These are phyloP conservation scores for Sebastes kiyomatsui DNA, from an alignment of 2,797 vertebrate genomes.

Conservation along the genomic window DNA sequence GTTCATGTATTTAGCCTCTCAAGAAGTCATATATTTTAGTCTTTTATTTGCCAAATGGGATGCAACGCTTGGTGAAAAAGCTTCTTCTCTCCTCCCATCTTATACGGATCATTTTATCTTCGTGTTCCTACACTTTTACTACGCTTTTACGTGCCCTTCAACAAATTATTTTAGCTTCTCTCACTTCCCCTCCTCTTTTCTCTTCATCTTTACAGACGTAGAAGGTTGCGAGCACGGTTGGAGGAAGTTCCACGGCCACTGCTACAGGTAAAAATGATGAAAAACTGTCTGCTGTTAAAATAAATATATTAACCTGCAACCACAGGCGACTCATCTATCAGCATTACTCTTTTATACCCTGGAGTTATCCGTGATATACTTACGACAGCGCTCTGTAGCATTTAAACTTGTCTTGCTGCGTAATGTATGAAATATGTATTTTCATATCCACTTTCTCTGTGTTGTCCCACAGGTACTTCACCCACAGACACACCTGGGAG, in stretches of 20 bases:
- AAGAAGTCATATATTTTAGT: slow-evolving; percentile 46
- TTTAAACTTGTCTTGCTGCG: slow-evolving; percentile 31
- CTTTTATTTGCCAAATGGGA: slow-evolving; percentile 50
- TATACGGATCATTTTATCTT: slow-evolving; percentile 15
- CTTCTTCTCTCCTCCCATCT: slow-evolving; percentile 4
- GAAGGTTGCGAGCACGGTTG: slow-evolving; percentile 95
- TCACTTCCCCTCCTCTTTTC: slow-evolving; percentile 16
- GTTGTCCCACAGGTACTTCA: slow-evolving; percentile 80
- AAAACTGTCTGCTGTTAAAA: slow-evolving; percentile 8
- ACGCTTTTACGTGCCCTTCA: not conserved
- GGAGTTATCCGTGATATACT: slow-evolving; percentile 21
- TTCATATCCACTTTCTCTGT: slow-evolving; percentile 17
- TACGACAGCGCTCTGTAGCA: not conserved
- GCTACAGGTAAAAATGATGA: slow-evolving; percentile 83
- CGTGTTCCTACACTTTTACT: not conserved
- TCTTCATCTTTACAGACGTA: slow-evolving; percentile 82
- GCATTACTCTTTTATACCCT: slow-evolving; percentile 16
- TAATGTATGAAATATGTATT: slow-evolving; percentile 29
- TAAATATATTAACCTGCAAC: slow-evolving; percentile 6
- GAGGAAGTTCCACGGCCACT: slow-evolving; percentile 98
- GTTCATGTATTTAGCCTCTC: slow-evolving; percentile 48
- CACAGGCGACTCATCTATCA: slow-evolving; percentile 37
- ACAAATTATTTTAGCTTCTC: slow-evolving; percentile 1
- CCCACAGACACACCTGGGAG: slow-evolving; percentile 94
- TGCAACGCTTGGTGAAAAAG: not conserved